Conservation (phyloP, 1,140 invertebrate species). For the Macrobrachium nipponense region DNA sequence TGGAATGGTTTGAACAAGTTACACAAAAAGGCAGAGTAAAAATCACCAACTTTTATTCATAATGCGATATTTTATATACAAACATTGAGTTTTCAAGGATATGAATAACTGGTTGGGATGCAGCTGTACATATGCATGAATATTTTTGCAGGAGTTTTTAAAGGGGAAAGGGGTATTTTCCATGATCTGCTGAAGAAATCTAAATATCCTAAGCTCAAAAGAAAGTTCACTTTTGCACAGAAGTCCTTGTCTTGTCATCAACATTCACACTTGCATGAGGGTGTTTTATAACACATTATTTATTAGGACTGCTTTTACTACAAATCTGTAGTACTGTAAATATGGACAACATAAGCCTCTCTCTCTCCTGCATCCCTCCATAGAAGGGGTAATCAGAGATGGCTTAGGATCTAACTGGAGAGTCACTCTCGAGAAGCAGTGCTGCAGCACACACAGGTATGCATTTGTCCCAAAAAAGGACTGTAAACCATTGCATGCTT, state of each 20-base stretch:
- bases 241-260: constrained; percentile 33
- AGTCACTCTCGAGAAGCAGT: no score
- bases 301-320: constrained; percentile 6
- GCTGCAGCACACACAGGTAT: no score
- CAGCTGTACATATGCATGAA: constrained; percentile 43
- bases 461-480: no score
- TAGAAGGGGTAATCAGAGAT: constrained; percentile 52
- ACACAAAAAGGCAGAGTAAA: constrained; percentile 53
- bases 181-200: constrained; percentile 46
- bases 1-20: constrained; percentile 43
- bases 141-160: constrained; percentile 17
- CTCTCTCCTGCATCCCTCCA: constrained; percentile 48
- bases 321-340: constrained; percentile 37
- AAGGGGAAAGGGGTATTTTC: constrained; percentile 23
- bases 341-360: constrained; percentile 20
- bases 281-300: not conserved
- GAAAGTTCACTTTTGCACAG: constrained; percentile 27
- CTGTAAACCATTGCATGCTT: not conserved
- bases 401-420: constrained; percentile 1
- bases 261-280: constrained; percentile 14
- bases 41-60: constrained; percentile 62
- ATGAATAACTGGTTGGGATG: constrained; percentile 36
- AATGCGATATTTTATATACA: constrained; percentile 60
- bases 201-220: constrained; percentile 35
- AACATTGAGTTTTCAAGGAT: constrained; percentile 48